These are phyloP conservation scores for Tor tambroides DNA, from an alignment of 2,113 vertebrate species.

Conservation along the genomic window DNA sequence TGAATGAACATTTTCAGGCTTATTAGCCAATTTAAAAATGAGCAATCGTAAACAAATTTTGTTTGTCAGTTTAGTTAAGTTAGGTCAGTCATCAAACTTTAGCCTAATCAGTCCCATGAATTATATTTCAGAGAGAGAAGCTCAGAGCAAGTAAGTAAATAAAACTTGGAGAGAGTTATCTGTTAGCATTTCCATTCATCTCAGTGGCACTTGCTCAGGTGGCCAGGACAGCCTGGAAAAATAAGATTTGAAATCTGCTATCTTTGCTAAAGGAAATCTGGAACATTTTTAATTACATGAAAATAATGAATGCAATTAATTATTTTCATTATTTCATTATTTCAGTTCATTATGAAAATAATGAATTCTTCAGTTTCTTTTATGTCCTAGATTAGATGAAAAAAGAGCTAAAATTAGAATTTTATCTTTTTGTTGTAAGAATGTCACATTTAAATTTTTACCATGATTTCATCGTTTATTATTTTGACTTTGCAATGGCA, in stretches of 20 bases:
- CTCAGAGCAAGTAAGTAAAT: not conserved
- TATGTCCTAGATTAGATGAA: too few relatives aligned
- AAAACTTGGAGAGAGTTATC: not conserved
- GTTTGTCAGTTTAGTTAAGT: not conserved
- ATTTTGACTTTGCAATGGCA: not conserved
- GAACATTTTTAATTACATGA: not conserved
- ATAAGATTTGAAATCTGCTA: not conserved
- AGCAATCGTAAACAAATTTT: not conserved
- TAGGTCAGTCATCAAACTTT: not conserved
- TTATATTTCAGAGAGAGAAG: constrained; percentile 1
- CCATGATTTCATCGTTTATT: not conserved
- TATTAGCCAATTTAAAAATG: not conserved
- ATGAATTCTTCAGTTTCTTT: too few relatives aligned
- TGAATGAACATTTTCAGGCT: not conserved
- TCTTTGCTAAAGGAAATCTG: not conserved
- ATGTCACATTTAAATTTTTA: not conserved
- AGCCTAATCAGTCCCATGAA: not conserved
- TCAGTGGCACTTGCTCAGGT: not conserved
- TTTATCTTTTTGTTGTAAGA: too few relatives aligned
- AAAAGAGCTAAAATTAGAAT: too few relatives aligned
- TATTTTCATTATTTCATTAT: too few relatives aligned
- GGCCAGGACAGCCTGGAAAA: not conserved
- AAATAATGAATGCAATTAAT: not conserved
- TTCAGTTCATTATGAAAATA: too few relatives aligned
- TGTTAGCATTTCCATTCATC: not conserved